phyloP scores from a whole-genome alignment of 2,888 invertebrate species.

The Frankliniella intonsa region DNA sequence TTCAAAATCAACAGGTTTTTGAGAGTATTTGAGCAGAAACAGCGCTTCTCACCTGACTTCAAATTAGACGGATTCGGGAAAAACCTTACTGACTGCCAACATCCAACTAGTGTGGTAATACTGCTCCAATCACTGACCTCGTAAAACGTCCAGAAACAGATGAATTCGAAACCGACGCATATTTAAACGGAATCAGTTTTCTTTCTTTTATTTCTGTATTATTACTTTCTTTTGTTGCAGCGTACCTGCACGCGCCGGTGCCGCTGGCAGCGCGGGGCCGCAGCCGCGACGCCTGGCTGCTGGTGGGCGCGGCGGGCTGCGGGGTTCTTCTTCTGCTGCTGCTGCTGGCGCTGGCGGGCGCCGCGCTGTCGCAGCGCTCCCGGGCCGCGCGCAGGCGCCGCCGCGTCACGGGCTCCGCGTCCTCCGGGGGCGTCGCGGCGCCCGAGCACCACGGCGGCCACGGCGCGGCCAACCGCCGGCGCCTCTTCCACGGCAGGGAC shows the following conservation, averaged over 20 bases:
- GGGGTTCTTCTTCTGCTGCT: slow-evolving; percentile 57
- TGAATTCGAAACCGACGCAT: too few relatives aligned
- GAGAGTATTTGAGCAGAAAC: too few relatives aligned
- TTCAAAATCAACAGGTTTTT: too few relatives aligned
- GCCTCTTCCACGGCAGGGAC: slow-evolving; percentile 35
- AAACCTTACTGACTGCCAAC: too few relatives aligned
- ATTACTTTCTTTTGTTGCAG: slow-evolving; percentile 46
- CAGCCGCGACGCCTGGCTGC: slow-evolving; percentile 57
- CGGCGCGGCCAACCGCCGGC: slow-evolving; percentile 35
- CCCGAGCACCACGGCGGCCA: slow-evolving; percentile 36
- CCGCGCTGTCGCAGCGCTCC: slow-evolving; percentile 20
- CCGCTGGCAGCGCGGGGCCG: slow-evolving; percentile 42
- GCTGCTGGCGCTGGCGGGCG: slow-evolving; percentile 48
- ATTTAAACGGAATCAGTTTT: too few relatives aligned
- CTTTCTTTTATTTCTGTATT: too few relatives aligned
- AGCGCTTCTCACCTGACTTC: too few relatives aligned
- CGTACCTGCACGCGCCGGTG: slow-evolving; percentile 63
- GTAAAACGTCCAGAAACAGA: too few relatives aligned
- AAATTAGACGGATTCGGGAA: too few relatives aligned
- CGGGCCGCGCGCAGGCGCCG: neutral
- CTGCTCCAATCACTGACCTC: too few relatives aligned
- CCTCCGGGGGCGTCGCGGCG: slow-evolving; percentile 47
- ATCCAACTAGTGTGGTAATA: too few relatives aligned
- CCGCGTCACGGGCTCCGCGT: slow-evolving; percentile 43
- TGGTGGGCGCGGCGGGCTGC: slow-evolving; percentile 57